Conservation (phyloP, 2,797 vertebrate genomes). For the Rhyacichthys aspro region DNA sequence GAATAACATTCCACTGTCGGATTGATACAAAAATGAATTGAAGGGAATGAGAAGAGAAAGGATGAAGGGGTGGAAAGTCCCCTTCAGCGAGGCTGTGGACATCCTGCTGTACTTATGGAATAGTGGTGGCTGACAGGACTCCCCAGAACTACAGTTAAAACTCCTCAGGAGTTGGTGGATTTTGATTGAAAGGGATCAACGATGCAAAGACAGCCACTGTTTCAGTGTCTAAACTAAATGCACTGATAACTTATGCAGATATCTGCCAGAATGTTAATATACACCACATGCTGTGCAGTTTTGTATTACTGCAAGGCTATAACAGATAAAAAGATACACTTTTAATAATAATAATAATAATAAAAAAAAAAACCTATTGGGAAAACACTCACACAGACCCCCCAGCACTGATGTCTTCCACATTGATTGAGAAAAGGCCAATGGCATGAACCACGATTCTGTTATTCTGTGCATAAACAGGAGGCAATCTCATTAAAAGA, state of each 20-base stretch:
- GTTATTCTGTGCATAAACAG: slow-evolving; percentile 59
- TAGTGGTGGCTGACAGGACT: slow-evolving; percentile 51
- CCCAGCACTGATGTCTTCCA: slow-evolving; percentile 40
- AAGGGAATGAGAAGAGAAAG: slow-evolving; percentile 55
- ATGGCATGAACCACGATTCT: slow-evolving; percentile 51
- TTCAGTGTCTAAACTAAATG: too few relatives aligned
- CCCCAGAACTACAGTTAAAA: slow-evolving; percentile 55
- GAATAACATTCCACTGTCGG: slow-evolving; percentile 68
- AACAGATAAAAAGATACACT: slow-evolving; percentile 6
- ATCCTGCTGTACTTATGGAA: slow-evolving; percentile 29
- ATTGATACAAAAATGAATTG: slow-evolving; percentile 59
- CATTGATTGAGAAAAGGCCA: slow-evolving; percentile 63
- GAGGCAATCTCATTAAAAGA: slow-evolving; percentile 70
- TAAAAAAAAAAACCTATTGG: neutral
- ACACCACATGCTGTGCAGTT: slow-evolving; percentile 23
- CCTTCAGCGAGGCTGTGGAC: slow-evolving; percentile 36
- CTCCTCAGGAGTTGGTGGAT: slow-evolving; percentile 30
- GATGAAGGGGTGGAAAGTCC: slow-evolving; percentile 44
- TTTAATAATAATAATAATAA: slow-evolving; percentile 1
- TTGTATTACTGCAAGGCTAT: neutral
- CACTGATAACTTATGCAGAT: too few relatives aligned
- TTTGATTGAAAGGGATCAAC: neutral
- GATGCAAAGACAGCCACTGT: too few relatives aligned
- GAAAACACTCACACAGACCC: slow-evolving; percentile 28
- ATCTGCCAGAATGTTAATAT: slow-evolving; percentile 8